Evolutionary conservation across 2,113 vertebrate genomes (phyloP), one percentile per base, ranked within the genome.

Genomic region (Peucedramus taeniatus): DNA sequence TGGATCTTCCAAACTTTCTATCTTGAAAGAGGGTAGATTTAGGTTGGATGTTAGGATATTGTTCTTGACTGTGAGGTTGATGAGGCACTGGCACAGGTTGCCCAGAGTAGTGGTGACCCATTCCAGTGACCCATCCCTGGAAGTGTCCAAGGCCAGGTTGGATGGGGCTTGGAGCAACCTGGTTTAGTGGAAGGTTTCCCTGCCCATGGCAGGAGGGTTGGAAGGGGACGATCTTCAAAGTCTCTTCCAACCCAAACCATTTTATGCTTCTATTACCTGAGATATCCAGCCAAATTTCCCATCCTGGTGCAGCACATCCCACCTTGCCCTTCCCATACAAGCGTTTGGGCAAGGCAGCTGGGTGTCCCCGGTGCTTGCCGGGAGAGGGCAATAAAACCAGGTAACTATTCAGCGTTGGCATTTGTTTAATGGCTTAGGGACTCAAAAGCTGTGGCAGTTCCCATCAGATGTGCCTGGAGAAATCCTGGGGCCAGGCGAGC

Each of bases 401-500:
- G 2, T 42, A 60, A 17, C 26, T 45, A 3, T 24, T 68, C 59
- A 72, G 14, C 0, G 0, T n/a, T 68, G 53, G 28, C 45, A 66
- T 49, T 56, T 51, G 11, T 33, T 68, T 71, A 59, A 71, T n/a
- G 44, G 76, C 68, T 83, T 16, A 40, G 87, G 79, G 79, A 81
- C 87, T 83, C 51, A 39, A 81, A 83, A 90, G 79, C 83, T 87
- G 49, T 35, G 39, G 12, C 64, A 17, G 85, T 80, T 88, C 71
- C 85, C 87, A 85, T 88, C 90, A 88, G 78, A 88, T 51, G 85
- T 70, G 31, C 90, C 53, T 40, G 71, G 51, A 74, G 79, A 81
- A 88, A 40, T 30, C 35, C 31, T 24, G 59, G 70, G 81, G 89
- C 77, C 0, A 0, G 40, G 49, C 7, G 10, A 77, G 49, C 22